Evolutionary conservation across 2,113 vertebrate species (phyloP).

Genomic region (Hippopotamus amphibius): DNA sequence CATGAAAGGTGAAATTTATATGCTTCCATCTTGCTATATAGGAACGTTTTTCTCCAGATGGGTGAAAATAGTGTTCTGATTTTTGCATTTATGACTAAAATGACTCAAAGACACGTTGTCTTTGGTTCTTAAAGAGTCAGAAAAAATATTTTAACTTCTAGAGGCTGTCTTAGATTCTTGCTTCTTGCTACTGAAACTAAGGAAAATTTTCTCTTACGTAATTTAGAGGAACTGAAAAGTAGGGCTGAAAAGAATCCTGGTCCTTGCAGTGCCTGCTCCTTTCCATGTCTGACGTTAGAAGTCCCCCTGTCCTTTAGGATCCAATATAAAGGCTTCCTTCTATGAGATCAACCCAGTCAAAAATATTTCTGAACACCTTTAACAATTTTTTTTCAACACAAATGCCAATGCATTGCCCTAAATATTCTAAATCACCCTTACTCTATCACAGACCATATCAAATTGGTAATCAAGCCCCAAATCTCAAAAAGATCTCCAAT

Average conservation of each 20-base stretch:
- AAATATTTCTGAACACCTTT: neutral
- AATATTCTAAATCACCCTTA: neutral
- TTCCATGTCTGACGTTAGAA: neutral
- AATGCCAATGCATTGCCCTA: neutral
- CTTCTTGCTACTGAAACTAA: neutral
- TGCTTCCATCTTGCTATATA: neutral
- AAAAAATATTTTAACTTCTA: conserved; percentile 40
- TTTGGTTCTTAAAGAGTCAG: conserved; percentile 20
- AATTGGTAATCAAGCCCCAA: neutral
- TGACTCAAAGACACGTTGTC: neutral
- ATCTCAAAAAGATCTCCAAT: neutral
- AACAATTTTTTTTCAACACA: neutral
- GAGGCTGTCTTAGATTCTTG: neutral
- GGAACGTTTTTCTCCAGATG: neutral
- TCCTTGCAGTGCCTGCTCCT: neutral
- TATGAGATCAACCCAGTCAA: neutral
- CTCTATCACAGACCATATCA: neutral
- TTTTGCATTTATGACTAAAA: neutral
- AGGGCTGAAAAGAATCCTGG: neutral
- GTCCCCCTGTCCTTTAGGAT: neutral
- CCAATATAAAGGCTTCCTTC: neutral
- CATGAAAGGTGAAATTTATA: neutral
- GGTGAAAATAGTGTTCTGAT: conserved; percentile 10
- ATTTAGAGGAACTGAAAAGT: neutral
- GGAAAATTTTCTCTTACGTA: neutral